phyloP scores from a whole-genome alignment of 64 coral and sea anemone species.

The Acropora tenuis region DNA sequence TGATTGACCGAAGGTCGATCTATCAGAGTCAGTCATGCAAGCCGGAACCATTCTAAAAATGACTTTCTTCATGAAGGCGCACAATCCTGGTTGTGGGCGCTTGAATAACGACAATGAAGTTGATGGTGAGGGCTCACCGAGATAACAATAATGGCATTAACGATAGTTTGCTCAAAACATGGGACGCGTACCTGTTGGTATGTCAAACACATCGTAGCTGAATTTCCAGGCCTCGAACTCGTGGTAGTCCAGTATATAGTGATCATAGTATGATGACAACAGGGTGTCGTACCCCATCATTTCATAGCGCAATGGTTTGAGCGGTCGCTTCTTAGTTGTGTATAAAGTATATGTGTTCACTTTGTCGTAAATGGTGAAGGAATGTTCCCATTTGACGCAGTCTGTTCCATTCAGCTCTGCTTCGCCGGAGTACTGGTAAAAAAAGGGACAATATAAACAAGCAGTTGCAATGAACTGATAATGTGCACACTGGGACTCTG shows the following conservation, averaged over 20 bases:
- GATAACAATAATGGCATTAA: not conserved
- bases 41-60: too few relatives aligned
- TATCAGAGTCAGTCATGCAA: too few relatives aligned
- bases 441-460: not conserved
- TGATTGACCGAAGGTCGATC: too few relatives aligned
- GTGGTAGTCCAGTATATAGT: conserved; percentile 94
- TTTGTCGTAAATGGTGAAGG: conserved; percentile 91
- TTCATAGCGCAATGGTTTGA: conserved; percentile 88
- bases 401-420: conserved; percentile 59
- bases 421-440: conserved; percentile 69
- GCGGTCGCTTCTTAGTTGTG: conserved; percentile 66
- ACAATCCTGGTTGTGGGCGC: too few relatives aligned
- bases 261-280: conserved; percentile 98
- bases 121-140: not conserved
- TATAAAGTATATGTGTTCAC: conserved; percentile 91
- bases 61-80: too few relatives aligned
- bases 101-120: too few relatives aligned
- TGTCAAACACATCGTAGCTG: conserved; percentile 71
- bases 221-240: conserved; percentile 81
- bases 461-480: not conserved
- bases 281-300: conserved; percentile 98
- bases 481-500: too few relatives aligned
- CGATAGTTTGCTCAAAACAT: not conserved
- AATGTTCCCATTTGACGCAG: conserved; percentile 89
- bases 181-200: conserved; percentile 77